phyloP scores from a whole-genome alignment of 2,113 vertebrate species.

The Eudorcas thomsonii region DNA sequence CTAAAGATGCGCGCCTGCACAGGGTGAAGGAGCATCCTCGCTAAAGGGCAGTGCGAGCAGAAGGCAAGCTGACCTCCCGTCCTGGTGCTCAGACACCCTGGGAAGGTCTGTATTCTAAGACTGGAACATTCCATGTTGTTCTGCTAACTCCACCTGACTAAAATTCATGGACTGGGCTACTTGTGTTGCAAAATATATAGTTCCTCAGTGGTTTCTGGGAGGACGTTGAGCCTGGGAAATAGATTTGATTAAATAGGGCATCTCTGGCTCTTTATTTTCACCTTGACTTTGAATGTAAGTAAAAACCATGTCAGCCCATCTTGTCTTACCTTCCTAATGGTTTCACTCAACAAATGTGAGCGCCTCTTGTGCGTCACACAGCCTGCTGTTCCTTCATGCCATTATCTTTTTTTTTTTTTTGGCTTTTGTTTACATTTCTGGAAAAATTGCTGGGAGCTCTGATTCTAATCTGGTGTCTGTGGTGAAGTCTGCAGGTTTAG shows the following conservation, averaged over 20 bases:
- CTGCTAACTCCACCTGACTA: neutral
- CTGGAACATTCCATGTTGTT: neutral
- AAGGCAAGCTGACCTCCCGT: neutral
- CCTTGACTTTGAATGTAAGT: neutral
- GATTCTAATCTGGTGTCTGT: neutral
- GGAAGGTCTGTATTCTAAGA: neutral
- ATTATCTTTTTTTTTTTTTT: neutral
- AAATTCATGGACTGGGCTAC: neutral
- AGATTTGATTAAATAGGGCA: neutral
- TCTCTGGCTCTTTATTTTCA: neutral
- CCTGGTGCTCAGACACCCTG: neutral
- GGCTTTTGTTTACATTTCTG: neutral
- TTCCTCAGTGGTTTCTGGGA: neutral
- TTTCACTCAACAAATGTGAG: neutral
- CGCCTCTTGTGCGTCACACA: neutral
- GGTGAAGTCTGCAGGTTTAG: neutral
- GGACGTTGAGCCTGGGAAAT: neutral
- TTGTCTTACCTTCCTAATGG: neutral
- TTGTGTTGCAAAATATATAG: neutral
- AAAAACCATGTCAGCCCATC: neutral
- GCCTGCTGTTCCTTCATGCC: neutral
- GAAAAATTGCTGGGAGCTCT: neutral
- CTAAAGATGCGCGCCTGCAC: too few species aligned
- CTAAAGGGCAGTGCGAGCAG: neutral
- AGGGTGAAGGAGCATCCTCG: neutral